phyloP scores from a whole-genome alignment of 2,797 vertebrate species.

The Knipowitschia caucasica region DNA sequence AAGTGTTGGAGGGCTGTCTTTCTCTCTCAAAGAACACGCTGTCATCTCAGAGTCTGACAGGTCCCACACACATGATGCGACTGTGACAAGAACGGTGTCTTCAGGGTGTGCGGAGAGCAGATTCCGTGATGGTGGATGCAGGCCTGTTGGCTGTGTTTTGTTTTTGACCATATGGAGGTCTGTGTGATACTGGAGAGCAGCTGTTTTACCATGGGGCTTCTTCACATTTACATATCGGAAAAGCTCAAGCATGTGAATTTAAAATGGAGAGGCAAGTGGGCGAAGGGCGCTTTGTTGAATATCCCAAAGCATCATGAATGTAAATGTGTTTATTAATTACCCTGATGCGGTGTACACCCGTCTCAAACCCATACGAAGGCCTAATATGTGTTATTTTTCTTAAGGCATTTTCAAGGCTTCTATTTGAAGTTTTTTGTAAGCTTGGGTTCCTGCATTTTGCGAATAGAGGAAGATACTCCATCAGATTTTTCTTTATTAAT shows the following conservation, averaged over 20 bases:
- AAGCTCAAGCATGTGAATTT: background rate
- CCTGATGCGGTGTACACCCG: no score
- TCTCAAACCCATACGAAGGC: no score
- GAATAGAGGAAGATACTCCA: no score
- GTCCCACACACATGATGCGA: constrained; percentile 23
- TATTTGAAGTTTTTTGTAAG: no score
- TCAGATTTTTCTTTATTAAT: no score
- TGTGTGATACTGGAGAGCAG: constrained; percentile 11
- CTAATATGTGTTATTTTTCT: no score
- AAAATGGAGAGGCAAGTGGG: background rate
- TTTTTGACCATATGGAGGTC: constrained; percentile 10
- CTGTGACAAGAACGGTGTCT: constrained; percentile 15
- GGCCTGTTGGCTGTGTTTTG: constrained; percentile 12
- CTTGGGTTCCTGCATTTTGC: no score
- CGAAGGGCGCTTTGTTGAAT: background rate
- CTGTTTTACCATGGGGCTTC: constrained; percentile 23
- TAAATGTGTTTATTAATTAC: background rate
- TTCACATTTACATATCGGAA: constrained; percentile 10
- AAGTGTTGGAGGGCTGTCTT: background rate
- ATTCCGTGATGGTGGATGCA: constrained; percentile 10
- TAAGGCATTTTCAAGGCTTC: no score
- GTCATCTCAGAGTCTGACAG: constrained; percentile 15
- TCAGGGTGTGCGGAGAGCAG: background rate
- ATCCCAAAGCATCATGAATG: background rate
- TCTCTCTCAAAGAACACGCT: constrained; percentile 19